These are phyloP conservation scores for Toxotes chatareus DNA, from an alignment of 2,113 vertebrate species.

Conservation along the genomic window DNA sequence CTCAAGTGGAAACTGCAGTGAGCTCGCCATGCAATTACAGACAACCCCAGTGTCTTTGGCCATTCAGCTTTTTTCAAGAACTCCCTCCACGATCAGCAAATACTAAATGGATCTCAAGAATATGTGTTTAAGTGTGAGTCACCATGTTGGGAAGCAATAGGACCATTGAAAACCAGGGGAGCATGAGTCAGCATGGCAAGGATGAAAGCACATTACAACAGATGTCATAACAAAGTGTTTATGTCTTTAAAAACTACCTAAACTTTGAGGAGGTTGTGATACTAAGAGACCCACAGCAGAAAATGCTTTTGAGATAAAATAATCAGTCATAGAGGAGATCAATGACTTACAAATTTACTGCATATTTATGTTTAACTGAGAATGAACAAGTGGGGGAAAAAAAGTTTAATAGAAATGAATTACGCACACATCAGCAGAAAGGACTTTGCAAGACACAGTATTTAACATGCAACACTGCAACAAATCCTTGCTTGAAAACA, in stretches of 20 bases:
- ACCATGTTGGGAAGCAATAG: constrained; percentile 44
- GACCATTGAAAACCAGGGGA: constrained; percentile 46
- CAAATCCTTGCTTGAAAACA: constrained; percentile 73
- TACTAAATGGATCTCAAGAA: constrained; percentile 46
- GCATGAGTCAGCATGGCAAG: constrained; percentile 63
- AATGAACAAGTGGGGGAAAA: constrained; percentile 1
- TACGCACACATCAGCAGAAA: constrained; percentile 38
- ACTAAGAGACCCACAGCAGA: neutral
- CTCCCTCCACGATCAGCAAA: constrained; percentile 46
- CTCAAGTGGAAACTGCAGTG: constrained; percentile 15
- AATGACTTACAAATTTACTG: neutral
- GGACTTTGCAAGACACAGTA: constrained; percentile 38
- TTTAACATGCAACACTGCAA: constrained; percentile 71
- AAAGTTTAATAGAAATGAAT: constrained; percentile 26
- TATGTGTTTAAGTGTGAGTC: constrained; percentile 62
- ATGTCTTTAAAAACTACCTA: constrained; percentile 1
- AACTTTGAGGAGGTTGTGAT: constrained; percentile 2
- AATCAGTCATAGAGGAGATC: neutral
- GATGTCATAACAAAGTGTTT: constrained; percentile 35
- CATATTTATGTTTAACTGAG: neutral
- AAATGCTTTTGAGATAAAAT: neutral
- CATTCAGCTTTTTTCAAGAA: constrained; percentile 51
- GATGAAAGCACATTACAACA: constrained; percentile 35
- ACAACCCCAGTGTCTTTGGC: constrained; percentile 28
- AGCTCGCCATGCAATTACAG: constrained; percentile 8